phyloP scores from a whole-genome alignment of 1,140 invertebrate genomes.

The Ceratitis capitata region DNA sequence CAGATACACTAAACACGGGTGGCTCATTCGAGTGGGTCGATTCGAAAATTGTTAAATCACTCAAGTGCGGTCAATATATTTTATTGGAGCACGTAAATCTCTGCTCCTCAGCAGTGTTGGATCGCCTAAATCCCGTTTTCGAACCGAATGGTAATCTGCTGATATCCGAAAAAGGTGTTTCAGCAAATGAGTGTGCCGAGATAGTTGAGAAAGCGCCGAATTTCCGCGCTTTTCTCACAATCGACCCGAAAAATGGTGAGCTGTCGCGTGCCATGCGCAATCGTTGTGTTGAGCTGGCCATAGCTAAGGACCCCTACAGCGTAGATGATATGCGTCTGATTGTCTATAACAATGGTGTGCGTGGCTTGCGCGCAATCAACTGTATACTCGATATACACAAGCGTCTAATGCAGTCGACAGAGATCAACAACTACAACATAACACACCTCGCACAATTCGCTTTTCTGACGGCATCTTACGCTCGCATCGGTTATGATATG shows the following conservation, averaged over 20 bases:
- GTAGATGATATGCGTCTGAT: slow-evolving; percentile 69
- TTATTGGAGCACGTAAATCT: slow-evolving; percentile 95
- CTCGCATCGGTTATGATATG: slow-evolving; percentile 55
- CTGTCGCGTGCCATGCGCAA: slow-evolving; percentile 99
- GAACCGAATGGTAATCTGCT: slow-evolving; percentile 91
- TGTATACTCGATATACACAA: slow-evolving; percentile 69
- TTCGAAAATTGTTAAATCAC: slow-evolving; percentile 84
- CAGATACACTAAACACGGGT: slow-evolving; percentile 76
- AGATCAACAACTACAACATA: slow-evolving; percentile 59
- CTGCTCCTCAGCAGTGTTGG: slow-evolving; percentile 95
- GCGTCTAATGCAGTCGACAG: slow-evolving; percentile 56
- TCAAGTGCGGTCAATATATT: slow-evolving; percentile 61
- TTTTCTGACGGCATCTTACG: slow-evolving; percentile 56
- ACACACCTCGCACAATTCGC: slow-evolving; percentile 61
- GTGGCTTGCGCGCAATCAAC: slow-evolving; percentile 61
- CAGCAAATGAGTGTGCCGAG: slow-evolving; percentile 74
- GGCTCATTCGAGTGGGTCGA: slow-evolving; percentile 98
- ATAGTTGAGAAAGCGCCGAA: slow-evolving; percentile 86
- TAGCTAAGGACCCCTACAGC: slow-evolving; percentile 68
- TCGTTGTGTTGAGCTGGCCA: slow-evolving; percentile 91
- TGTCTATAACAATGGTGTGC: slow-evolving; percentile 68
- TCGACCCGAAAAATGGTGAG: slow-evolving; percentile 94
- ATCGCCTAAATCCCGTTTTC: slow-evolving; percentile 93
- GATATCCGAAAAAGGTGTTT: slow-evolving; percentile 91
- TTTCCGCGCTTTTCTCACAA: slow-evolving; percentile 94